A percentile compares a stretch with the other conserved stretches of the same genome.
Evolutionary conservation across 2,888 invertebrate genomes (phyloP).

Genomic region (Agriopis marginaria): DNA sequence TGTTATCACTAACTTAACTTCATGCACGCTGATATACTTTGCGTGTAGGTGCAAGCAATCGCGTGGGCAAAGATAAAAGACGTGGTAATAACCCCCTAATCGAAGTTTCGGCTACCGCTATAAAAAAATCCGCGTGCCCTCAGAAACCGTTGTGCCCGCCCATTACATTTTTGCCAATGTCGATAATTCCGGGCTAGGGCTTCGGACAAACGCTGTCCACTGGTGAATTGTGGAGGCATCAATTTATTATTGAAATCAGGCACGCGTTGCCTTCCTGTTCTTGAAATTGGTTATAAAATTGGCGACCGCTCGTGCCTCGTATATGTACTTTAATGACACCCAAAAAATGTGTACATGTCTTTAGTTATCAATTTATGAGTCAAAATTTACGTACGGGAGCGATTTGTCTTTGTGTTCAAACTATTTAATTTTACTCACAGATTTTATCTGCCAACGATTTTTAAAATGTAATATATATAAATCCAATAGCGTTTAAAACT

Average conservation of each 20-base stretch:
- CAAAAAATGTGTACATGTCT: conserved; percentile 68
- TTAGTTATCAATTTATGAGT: conserved; percentile 70
- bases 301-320: conserved; percentile 78
- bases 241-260: conserved; percentile 84
- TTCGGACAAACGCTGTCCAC: conserved; percentile 68
- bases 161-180: conserved; percentile 71
- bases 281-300: conserved; percentile 82
- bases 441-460: not conserved
- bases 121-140: conserved; percentile 68
- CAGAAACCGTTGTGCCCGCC: conserved; percentile 78
- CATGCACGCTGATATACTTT: not conserved
- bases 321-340: conserved; percentile 70
- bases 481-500: too few relatives aligned
- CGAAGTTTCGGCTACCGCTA: conserved; percentile 72
- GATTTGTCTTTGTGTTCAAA: conserved; percentile 42
- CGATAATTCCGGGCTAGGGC: conserved; percentile 79
- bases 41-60: conserved; percentile 41
- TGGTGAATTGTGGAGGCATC: conserved; percentile 73
- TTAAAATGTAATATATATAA: too few relatives aligned
- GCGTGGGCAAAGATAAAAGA: conserved; percentile 46
- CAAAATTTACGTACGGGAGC: conserved; percentile 68
- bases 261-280: conserved; percentile 74
- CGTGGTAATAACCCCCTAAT: conserved; percentile 73
- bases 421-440: not conserved
- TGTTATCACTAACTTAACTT: not conserved